Evolutionary conservation across 1,140 invertebrate species (phyloP), one percentile per base, ranked within the genome.

Genomic region (Ganaspis sp.): DNA sequence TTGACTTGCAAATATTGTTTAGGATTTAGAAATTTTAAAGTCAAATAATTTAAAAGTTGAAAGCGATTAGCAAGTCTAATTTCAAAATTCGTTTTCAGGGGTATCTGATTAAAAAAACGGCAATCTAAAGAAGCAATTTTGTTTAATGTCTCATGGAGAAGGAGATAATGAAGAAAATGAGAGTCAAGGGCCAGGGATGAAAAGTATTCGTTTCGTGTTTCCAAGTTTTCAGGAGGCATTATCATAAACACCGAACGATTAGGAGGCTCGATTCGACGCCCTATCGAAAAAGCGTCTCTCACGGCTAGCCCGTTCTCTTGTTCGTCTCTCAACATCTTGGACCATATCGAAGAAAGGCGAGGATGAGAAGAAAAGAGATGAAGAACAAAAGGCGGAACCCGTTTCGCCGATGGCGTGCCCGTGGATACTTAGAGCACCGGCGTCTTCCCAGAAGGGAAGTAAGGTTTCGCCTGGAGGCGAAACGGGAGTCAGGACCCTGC

Each of bases 401-500:
- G 58, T 64, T 64, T 64, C 15, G 58, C 58, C 58, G 58, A 45
- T 45, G 34, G 70, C 38, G 37, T 42, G 70, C 70, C 70, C 70
- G 70, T n/a, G 34, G 70, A 64, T 64, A 64, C 58, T 64, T 64
- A 64, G 23, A 64, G 58, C 23, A 64, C 17, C 75, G 37, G 71
- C 72, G 45, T 70, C 74, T 70, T 72, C 73, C 82, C 58, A 64
- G 58, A 64, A 64, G 58, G 58, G 77, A 83, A 88, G 85, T 88
- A 85, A 86, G 84, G 87, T 87, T 87, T 83, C 76, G 82, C 84
- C 81, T 79, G 74, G 74, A 72, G 76, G 80, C 84, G 70, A 82
- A 81, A 82, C 76, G 77, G 58, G 58, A 64, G 58, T 64, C 58
- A 64, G 58, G 58, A 64, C 58, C 58, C 23, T 64, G 23, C 58